Evolutionary conservation across 2,113 vertebrate genomes (phyloP), one percentile per base, ranked within the genome.

Genomic region (Heterocephalus glaber): DNA sequence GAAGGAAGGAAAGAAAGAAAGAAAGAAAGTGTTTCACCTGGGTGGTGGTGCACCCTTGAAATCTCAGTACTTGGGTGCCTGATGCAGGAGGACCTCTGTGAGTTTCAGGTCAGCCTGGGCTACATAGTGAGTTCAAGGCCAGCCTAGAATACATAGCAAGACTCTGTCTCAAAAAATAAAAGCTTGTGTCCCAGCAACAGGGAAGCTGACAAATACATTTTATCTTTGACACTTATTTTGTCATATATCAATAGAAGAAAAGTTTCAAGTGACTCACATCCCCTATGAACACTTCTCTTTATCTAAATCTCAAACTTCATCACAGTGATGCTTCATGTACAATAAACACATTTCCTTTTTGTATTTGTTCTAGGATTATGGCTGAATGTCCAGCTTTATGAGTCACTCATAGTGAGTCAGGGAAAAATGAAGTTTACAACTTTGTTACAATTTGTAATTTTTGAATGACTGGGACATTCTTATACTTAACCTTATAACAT

Each of bases 141-240:
- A 17, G 28, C 28, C 74, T 77, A 28, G n/a, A 77, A 7, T 49
- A 30, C 74, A 77, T 30, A 49, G 74, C 44, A 44, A 33, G 44
- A 77, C 13, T 77, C 13, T 77, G 44, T 77, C 74, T 77, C 74
- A 16, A 30, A 76, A 72, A 72, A 41, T 4, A 24, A 44, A 79
- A 92, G 95, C n/a, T n/a, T n/a, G 82, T 16, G 93, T 52, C 12
- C 76, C 6, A 58, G 83, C 89, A 83, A 87, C 90, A 96, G 41
- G 49, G 52, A 52, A 94, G 68, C 54, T 79, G 61, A 44, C 90
- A 17, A 63, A 83, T 54, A 95, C 89, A 54, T n/a, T 41, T 0
- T 85, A 52, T 54, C 66, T 81, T 84, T 82, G 61, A 58, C 54
- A 65, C 3, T 94, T 68, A 91, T 70, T 89, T 82, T 66, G 52